A percentile compares a stretch with the other conserved stretches of the same genome.
Conservation (phyloP, 2,888 invertebrate species). For the Dasysyrphus tricinctus region DNA sequence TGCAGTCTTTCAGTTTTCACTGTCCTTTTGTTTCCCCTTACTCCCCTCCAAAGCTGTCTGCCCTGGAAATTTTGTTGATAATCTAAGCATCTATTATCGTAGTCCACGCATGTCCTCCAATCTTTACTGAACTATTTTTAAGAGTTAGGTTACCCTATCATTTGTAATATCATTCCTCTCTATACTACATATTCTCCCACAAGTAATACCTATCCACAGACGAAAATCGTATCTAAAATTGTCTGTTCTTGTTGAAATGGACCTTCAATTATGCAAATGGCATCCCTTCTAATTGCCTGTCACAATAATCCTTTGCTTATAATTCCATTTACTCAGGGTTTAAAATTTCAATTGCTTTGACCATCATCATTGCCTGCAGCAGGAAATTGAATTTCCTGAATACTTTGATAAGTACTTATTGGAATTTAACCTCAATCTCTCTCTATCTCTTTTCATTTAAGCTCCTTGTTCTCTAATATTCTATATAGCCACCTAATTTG, state of each 20-base stretch:
- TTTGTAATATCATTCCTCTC: no score
- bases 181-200: no score
- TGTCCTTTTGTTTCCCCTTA: no score
- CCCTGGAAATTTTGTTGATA: no score
- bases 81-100: no score
- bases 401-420: not conserved
- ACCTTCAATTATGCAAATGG: slow-evolving; percentile 19
- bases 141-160: no score
- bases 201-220: not conserved
- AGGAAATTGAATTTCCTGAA: slow-evolving; percentile 19
- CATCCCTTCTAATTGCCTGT: slow-evolving; percentile 14
- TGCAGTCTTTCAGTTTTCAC: no score
- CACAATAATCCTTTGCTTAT: slow-evolving; percentile 13
- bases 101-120: no score
- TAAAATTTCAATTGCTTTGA: slow-evolving; percentile 25
- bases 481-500: not conserved
- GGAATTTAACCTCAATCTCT: not conserved
- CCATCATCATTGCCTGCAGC: not conserved
- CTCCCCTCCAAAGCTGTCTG: no score
- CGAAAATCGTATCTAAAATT: not conserved
- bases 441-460: not conserved
- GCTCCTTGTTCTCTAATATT: not conserved
- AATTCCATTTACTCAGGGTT: slow-evolving; percentile 13
- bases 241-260: not conserved
- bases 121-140: no score